Base-by-base conservation (phyloP, 2,888 invertebrate species). In the Drosophila pseudotakahashii region DNA sequence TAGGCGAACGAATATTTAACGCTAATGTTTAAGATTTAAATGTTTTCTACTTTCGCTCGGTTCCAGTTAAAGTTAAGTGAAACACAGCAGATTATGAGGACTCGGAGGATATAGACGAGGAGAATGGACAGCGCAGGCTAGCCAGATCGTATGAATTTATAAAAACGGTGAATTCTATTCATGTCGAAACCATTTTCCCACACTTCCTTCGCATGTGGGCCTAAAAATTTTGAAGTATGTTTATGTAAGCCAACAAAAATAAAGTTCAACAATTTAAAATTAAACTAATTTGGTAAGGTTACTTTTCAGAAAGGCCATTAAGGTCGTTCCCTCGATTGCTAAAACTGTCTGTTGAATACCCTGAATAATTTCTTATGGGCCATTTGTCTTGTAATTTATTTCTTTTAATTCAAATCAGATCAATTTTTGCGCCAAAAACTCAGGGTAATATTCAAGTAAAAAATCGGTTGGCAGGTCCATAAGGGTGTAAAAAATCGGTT, bases 191-290 rank as follows among this genome's bases (percentile, higher is more conserved):
- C 70, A 74, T 68, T 82, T 75, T 55, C 64, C 85, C 85, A 78
- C 81, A 63, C 73, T 79, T 73, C 57, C 81, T 76, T 73, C 69
- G 78, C 84, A 88, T 75, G 78, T 82, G 88, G 82, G 89, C 71
- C 59, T 84, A 71, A 70, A 70, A 71, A 59, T 68, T 87, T 82
- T 89, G 85, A 84, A 88, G 62, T 89, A 89, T 73, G 68, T 89
- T 76, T 62, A 73, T 75, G 73, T 89, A 87, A 82, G 89, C 63
- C 81, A 77, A 70, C 54, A 73, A 54, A 89, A 82, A 89, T 82
- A 82, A 82, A 82, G 82, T 82, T 89, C 81, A 82, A 82, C 81
- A 84, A 89, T 89, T 84, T 62, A 39, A 81, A 86, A 72, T 68
- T 74, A 70, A 41, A 19, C 7, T 16, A 14, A 39, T 14, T 14